Evolutionary conservation across 2,113 vertebrate species (phyloP), one percentile per base, ranked within the genome.

Genomic region (Pangasianodon gigas): DNA sequence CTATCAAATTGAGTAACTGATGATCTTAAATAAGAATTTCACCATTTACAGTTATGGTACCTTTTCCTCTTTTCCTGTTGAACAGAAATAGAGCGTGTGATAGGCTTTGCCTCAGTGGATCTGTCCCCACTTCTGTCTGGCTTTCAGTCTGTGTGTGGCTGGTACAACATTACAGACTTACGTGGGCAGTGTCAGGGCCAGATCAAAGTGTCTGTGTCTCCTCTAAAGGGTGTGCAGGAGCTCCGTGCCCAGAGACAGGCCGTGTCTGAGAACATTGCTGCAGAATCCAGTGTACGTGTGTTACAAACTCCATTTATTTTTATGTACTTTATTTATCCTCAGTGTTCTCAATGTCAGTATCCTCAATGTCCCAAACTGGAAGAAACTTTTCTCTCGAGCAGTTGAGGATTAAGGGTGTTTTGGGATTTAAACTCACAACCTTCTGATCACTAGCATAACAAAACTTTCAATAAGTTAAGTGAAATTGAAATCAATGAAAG

Each of bases 111-210:
- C 0, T 96, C 98, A 0, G 98, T 99, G 75, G 97, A 99, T 93
- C 96, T 99, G 52, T 98, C 96, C 9, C 97, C 97, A 0, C 96
- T 99, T n/a, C 96, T 98, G 0, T 98, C 96, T 9, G 98, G 98
- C 84, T 98, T 99, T 94, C 96, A 95, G 91, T 96, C 97, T 0
- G 95, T 99, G 88, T 99, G 98, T 0, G 98, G 98, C 3, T 99
- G 98, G 98, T 99, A 99, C 95, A 98, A 99, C 90, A 97, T 99
- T 90, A 97, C 96, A 0, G 98, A 99, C 92, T 97, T 99, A 93
- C 96, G 96, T 0, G 98, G 98, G 6, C 97, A 98, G 88, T 99
- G 98, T 94, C 96, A 97, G 16, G 98, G 98, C 21, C 98, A 99
- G 94, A 94, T 99, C 46, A 99, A 99, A 94, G 97, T 99, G 58